A percentile compares a stretch with the other conserved stretches of the same genome.
phyloP scores from a whole-genome alignment of 1,140 invertebrate genomes.

The Heliconius melpomene region DNA sequence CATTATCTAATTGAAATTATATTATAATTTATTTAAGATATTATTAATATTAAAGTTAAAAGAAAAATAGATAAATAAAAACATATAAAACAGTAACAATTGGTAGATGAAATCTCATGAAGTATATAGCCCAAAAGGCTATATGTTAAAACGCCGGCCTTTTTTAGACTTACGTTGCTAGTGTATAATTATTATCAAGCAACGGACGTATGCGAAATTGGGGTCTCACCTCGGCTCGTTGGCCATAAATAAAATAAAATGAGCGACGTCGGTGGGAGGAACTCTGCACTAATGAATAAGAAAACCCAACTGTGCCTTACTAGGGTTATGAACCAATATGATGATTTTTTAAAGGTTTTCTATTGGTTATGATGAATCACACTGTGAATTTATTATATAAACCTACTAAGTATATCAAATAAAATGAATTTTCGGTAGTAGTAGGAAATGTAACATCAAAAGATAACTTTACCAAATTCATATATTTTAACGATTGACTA shows the following conservation, averaged over 20 bases:
- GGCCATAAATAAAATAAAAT: conserved; percentile 79
- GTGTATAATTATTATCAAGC: conserved; percentile 78
- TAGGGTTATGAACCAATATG: conserved; percentile 49
- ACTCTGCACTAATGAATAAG: conserved; percentile 75
- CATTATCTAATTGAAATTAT: conserved; percentile 18
- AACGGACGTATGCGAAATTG: conserved; percentile 76
- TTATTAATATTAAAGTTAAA: not conserved
- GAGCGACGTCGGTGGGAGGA: conserved; percentile 71
- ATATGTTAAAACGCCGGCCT: conserved; percentile 61
- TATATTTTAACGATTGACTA: not conserved
- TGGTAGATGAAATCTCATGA: not conserved
- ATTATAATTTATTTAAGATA: conserved; percentile 8
- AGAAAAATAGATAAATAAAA: not conserved
- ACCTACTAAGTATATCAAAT: not conserved
- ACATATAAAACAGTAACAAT: conserved; percentile 19
- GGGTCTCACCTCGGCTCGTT: conserved; percentile 75
- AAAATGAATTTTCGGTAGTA: not conserved
- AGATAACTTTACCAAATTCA: not conserved
- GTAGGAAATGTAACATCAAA: not conserved
- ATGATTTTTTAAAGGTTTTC: conserved; percentile 28
- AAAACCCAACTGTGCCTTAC: conserved; percentile 57
- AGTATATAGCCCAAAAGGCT: conserved; percentile 39
- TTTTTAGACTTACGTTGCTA: conserved; percentile 61
- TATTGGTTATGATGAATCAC: conserved; percentile 40
- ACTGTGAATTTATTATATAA: not conserved